phyloP scores from a whole-genome alignment of 2,797 vertebrate genomes.

The Hephaestus fuliginosus region DNA sequence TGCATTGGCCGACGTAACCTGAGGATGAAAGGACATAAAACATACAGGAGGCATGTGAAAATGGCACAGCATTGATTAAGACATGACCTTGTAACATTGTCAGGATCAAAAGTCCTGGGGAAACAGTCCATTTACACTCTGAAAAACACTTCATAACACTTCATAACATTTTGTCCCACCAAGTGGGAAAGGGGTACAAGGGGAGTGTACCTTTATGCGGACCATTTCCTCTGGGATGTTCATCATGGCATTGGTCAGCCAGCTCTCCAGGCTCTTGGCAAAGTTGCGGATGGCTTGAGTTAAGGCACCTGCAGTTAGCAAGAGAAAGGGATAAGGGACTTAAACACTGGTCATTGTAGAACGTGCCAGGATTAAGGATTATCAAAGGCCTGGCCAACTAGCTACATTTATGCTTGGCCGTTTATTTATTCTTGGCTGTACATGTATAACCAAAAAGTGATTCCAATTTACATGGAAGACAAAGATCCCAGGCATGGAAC shows the following conservation, averaged over 20 bases:
- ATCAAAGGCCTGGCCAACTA: background rate
- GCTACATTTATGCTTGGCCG: background rate
- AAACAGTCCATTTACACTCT: background rate
- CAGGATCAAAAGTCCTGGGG: background rate
- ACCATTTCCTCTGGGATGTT: slow-evolving; percentile 98
- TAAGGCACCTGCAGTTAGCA: slow-evolving; percentile 91
- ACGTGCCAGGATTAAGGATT: background rate
- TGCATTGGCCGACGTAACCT: slow-evolving; percentile 94
- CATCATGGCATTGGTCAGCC: slow-evolving; percentile 96
- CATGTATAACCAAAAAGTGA: background rate
- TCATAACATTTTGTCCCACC: background rate
- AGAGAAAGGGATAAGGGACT: background rate
- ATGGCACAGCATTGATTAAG: background rate
- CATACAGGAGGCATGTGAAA: too few relatives aligned
- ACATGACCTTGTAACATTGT: background rate
- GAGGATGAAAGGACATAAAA: slow-evolving; percentile 2
- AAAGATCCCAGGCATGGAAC: background rate
- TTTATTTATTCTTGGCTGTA: background rate
- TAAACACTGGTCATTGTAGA: background rate
- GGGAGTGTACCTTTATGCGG: slow-evolving; percentile 89
- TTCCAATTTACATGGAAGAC: background rate
- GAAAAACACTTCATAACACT: background rate
- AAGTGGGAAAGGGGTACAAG: background rate
- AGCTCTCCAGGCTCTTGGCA: slow-evolving; percentile 97
- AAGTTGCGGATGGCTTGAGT: slow-evolving; percentile 98